These are phyloP conservation scores for Pachyramphus minor DNA, from an alignment of 2,113 vertebrate species.

Conservation along the genomic window DNA sequence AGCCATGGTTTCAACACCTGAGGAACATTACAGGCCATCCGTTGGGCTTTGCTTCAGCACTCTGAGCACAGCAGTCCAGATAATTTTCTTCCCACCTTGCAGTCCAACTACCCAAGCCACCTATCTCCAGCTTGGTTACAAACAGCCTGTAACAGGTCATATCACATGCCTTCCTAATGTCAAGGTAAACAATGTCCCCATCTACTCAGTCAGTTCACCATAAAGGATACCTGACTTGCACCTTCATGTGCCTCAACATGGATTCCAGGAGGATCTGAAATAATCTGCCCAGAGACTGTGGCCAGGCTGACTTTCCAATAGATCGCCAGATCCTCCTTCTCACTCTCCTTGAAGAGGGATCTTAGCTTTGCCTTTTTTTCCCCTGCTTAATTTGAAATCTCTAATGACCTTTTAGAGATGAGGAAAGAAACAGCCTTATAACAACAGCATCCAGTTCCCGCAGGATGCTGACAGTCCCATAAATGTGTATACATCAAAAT, in stretches of 20 bases:
- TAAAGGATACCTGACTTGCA: not conserved
- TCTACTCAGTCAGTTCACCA: not conserved
- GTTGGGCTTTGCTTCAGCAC: not conserved
- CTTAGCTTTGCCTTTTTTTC: not conserved
- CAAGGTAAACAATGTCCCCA: not conserved
- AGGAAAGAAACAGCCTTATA: not conserved
- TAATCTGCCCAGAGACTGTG: not conserved
- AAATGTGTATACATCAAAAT: not conserved
- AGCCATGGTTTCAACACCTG: not conserved
- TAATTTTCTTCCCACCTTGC: not conserved
- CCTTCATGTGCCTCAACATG: not conserved
- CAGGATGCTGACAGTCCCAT: not conserved
- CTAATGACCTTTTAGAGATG: not conserved
- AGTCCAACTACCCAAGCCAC: not conserved
- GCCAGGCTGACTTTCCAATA: not conserved
- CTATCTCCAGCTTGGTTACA: not conserved
- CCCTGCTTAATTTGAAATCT: not conserved
- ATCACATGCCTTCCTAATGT: not conserved
- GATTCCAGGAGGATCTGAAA: not conserved
- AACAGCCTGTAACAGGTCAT: not conserved
- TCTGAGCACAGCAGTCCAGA: not conserved
- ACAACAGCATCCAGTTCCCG: rapidly evolving
- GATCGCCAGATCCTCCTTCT: not conserved
- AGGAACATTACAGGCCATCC: not conserved
- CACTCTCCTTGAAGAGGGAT: not conserved